Evolutionary conservation across 2,797 vertebrate species (phyloP), one percentile per base, ranked within the genome.

Genomic region (Gymnopithys bicolor): DNA sequence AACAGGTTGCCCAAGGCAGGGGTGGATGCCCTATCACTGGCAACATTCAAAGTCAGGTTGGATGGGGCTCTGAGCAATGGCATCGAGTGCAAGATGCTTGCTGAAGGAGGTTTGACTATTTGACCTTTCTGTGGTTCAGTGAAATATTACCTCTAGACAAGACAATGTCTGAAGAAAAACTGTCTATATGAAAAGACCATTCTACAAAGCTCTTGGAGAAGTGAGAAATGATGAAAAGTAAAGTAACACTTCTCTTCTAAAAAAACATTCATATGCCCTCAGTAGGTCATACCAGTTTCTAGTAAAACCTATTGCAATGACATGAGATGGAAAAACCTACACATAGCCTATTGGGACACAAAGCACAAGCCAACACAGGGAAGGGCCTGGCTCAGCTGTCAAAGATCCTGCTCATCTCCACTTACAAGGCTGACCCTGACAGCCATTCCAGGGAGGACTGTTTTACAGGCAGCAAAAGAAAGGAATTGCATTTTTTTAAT

Each of bases 331-430:
- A 53, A 85, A 69, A 45, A 10, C 17, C 10, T 27, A 43, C 11
- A 64, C 4, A 7, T 6, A 76, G 10, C 51, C 68, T 85, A 9
- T 2, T 74, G 88, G 88, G 94, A 80, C 73, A 79, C 39, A 91
- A 92, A 87, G 70, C 52, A 82, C 33, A 84, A 89, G 69, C 63
- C 82, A 91, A 87, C 84, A 63, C 43, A 90, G 81, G 59, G 51
- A 63, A 93, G 87, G 62, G 28, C 18, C 25, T 10, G 1, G 49
- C 49, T 63, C 75, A 32, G 71, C 27, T 74, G 69, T 27, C 22
- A 35, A 35, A 88, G 76, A 69, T 49, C 10, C 48, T 56, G 30
- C 52, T 78, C 7, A 0, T 73, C 77, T 87, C 62, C 62, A 39
- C 37, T 68, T 56, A 49, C 32, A 85, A 48, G 51, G 63, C 33